A percentile compares a stretch with the other conserved stretches of the same genome.
These are phyloP conservation scores for Cephalopachus bancanus DNA, from an alignment of 2,797 vertebrate genomes.

Conservation along the genomic window DNA sequence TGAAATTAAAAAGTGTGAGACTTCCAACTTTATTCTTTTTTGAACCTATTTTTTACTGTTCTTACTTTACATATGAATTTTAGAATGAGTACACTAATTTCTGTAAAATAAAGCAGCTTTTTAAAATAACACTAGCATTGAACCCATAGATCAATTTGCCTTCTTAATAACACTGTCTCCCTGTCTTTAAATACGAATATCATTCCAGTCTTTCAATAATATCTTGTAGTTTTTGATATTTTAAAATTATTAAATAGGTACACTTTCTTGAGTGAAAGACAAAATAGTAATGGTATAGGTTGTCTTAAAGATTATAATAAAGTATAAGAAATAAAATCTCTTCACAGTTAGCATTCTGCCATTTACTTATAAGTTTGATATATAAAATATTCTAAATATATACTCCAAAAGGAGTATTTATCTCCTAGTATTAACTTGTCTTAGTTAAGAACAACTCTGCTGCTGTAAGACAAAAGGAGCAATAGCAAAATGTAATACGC, in stretches of 20 bases:
- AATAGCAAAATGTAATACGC: conserved; percentile 26
- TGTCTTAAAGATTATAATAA: neutral
- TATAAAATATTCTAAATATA: conserved; percentile 38
- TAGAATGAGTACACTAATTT: neutral
- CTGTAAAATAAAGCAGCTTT: neutral
- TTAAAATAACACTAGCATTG: neutral
- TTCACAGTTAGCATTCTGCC: neutral
- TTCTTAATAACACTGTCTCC: neutral
- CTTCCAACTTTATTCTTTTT: neutral
- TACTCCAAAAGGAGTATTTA: neutral
- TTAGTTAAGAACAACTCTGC: conserved; percentile 16
- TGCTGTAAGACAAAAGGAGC: neutral
- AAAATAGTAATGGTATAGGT: neutral
- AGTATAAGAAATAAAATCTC: neutral
- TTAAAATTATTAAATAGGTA: neutral
- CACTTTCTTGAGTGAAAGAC: conserved; percentile 8
- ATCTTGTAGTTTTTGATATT: neutral
- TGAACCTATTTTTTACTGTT: neutral
- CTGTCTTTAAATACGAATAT: neutral
- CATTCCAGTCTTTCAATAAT: neutral
- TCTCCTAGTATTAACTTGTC: neutral
- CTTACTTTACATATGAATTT: neutral
- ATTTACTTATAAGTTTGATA: neutral
- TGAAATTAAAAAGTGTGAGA: neutral
- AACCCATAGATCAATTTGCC: neutral